A percentile compares a stretch with the other conserved stretches of the same genome.
Evolutionary conservation across 2,888 invertebrate genomes (phyloP).

Genomic region (Heliconius sara): DNA sequence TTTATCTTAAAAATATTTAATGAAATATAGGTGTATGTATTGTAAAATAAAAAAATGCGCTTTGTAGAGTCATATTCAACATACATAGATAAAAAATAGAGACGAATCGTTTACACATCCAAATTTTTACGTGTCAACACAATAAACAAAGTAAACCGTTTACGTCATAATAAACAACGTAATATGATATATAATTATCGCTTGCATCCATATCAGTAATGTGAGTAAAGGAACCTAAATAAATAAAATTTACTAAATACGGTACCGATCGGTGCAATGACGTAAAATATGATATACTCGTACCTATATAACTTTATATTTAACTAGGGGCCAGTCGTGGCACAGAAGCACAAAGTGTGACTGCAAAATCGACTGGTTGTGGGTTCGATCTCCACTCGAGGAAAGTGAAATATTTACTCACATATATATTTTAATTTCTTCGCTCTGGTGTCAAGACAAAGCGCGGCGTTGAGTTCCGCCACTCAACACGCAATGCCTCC

Average conservation of each 20-base stretch:
- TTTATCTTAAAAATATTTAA: not conserved
- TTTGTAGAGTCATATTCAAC: not conserved
- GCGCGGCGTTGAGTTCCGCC: too few relatives aligned
- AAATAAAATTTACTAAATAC: not conserved
- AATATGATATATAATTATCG: not conserved
- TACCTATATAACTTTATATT: not conserved
- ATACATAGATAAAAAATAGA: not conserved
- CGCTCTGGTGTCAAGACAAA: too few relatives aligned
- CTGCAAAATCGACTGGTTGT: too few relatives aligned
- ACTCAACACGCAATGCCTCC: too few relatives aligned
- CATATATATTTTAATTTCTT: too few relatives aligned
- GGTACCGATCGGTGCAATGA: not conserved
- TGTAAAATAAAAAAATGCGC: not conserved
- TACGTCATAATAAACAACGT: not conserved
- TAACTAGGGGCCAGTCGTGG: too few relatives aligned
- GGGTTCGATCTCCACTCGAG: too few relatives aligned
- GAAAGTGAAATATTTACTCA: too few relatives aligned
- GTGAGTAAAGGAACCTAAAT: not conserved
- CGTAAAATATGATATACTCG: not conserved
- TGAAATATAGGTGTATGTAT: not conserved
- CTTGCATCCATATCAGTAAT: not conserved
- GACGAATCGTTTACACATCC: not conserved
- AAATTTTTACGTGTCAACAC: not conserved
- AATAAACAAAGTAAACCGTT: not conserved
- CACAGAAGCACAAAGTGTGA: too few relatives aligned